phyloP scores from a whole-genome alignment of 2,113 vertebrate species.

The Muntiacus muntjak region DNA sequence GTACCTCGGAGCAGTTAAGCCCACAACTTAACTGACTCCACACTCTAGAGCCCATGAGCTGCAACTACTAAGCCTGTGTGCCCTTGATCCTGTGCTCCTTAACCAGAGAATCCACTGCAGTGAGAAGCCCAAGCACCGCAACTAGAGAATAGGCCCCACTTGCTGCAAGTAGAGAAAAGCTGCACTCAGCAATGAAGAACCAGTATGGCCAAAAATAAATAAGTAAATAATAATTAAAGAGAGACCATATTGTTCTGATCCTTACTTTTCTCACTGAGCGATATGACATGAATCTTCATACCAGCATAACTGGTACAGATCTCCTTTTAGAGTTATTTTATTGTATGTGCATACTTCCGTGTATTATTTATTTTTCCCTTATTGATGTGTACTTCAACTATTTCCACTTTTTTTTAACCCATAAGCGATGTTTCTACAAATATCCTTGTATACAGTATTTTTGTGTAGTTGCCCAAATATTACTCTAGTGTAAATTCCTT shows the following conservation, averaged over 20 bases:
- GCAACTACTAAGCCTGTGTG: background rate
- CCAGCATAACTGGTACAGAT: background rate
- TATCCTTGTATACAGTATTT: background rate
- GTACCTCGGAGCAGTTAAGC: background rate
- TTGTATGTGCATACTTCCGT: fast-evolving
- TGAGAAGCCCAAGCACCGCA: background rate
- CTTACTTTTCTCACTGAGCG: background rate
- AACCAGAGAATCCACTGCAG: background rate
- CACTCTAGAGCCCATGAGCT: background rate
- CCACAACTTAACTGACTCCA: background rate
- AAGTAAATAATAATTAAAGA: background rate
- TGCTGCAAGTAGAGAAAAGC: background rate
- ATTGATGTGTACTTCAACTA: background rate
- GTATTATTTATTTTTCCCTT: background rate
- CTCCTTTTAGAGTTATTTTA: background rate
- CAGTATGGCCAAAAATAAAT: background rate
- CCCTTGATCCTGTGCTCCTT: background rate
- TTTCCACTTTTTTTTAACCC: background rate
- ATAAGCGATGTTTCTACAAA: background rate
- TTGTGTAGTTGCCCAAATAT: background rate
- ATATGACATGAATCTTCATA: background rate
- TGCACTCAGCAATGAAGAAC: background rate
- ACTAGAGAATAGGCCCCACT: background rate
- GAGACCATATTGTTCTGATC: background rate
- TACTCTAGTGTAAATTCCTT: background rate